phyloP scores from a whole-genome alignment of 35 echinoderm and acorn worm species.

The Holothuria glaberrima region DNA sequence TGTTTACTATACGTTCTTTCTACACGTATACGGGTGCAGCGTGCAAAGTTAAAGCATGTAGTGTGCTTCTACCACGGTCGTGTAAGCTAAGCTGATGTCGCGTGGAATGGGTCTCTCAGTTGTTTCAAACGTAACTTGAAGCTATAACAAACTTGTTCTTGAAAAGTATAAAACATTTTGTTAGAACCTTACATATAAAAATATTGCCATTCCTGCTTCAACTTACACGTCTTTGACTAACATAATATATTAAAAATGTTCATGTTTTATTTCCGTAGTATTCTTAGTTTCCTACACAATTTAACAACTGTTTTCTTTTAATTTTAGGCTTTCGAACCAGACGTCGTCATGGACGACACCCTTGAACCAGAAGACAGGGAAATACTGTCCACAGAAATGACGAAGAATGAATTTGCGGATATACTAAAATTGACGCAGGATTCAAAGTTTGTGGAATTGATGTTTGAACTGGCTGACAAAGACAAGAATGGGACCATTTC shows the following conservation, averaged over 20 bases:
- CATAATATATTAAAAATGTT: too few relatives aligned
- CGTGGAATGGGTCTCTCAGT: too few relatives aligned
- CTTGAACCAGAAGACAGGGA: slow-evolving; percentile 13
- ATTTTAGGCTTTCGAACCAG: slow-evolving; percentile 45
- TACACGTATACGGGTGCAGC: too few relatives aligned
- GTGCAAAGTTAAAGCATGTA: too few relatives aligned
- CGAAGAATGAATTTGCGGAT: slow-evolving; percentile 69
- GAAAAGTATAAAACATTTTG: not conserved
- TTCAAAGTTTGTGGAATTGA: slow-evolving; percentile 72
- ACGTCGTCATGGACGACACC: slow-evolving; percentile 24
- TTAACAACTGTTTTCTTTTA: too few relatives aligned
- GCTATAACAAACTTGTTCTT: not conserved
- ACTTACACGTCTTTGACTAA: too few relatives aligned
- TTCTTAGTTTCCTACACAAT: too few relatives aligned
- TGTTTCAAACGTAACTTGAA: too few relatives aligned
- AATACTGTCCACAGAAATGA: slow-evolving; percentile 55
- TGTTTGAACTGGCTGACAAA: slow-evolving; percentile 83
- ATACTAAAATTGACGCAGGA: slow-evolving; percentile 48
- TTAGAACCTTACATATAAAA: not conserved
- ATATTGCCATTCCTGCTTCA: not conserved
- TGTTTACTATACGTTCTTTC: too few relatives aligned
- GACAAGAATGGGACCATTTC: slow-evolving; percentile 72
- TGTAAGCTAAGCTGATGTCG: too few relatives aligned
- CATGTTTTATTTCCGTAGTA: too few relatives aligned
- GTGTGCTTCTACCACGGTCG: too few relatives aligned